These are phyloP conservation scores for Alitta virens DNA, from an alignment of 2,888 invertebrate genomes.

Conservation along the genomic window DNA sequence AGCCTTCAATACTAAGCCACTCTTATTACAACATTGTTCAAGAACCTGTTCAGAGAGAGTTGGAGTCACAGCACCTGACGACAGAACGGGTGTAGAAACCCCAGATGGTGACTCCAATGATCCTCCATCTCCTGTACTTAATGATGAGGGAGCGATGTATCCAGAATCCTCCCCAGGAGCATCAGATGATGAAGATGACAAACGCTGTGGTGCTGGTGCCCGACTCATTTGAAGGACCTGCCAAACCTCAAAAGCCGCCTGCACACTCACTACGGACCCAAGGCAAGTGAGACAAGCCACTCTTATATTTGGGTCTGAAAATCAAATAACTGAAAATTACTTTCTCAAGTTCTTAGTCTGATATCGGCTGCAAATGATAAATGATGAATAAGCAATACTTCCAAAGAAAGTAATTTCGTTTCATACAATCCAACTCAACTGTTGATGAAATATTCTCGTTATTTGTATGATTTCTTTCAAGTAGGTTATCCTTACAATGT, in stretches of 20 bases:
- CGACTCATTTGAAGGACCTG: conserved; percentile 40
- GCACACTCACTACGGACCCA: conserved; percentile 53
- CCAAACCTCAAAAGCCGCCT: conserved; percentile 54
- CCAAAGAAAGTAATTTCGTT: no score
- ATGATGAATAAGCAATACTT: no score
- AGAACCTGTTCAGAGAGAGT: neutral
- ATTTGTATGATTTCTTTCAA: no score
- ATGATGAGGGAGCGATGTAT: neutral
- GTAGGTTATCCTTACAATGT: no score
- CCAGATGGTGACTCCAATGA: conserved; percentile 12
- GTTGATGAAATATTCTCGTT: no score
- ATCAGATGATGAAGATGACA: conserved; percentile 13
- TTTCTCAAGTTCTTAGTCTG: no score
- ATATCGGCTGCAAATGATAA: no score
- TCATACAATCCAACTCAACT: no score
- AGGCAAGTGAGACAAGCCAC: conserved; percentile 56
- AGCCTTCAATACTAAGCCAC: no score
- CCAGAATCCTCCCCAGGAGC: conserved; percentile 1
- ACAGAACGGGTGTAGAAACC: conserved; percentile 9
- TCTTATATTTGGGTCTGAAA: conserved; percentile 56
- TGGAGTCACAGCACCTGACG: conserved; percentile 10
- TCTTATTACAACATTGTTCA: no score
- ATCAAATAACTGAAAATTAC: neutral
- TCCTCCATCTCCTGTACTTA: neutral
- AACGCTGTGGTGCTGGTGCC: neutral